Percentiles rank a stretch among this genome's conserved stretches.
These are phyloP conservation scores for Gymnobelideus leadbeateri DNA, from an alignment of 2,113 vertebrate genomes.

Conservation along the genomic window DNA sequence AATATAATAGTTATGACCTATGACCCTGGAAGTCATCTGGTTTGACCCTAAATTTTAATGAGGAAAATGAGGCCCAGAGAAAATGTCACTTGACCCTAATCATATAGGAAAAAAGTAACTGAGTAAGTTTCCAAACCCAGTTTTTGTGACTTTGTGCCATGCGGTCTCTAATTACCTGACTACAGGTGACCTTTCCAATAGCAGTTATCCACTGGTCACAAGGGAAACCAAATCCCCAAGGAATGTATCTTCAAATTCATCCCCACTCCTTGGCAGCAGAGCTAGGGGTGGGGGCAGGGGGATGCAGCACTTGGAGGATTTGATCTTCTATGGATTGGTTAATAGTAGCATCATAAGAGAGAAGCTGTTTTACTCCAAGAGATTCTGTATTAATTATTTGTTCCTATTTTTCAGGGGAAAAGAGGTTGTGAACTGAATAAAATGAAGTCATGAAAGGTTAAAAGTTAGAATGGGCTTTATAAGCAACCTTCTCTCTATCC, in stretches of 20 bases:
- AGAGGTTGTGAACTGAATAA: neutral
- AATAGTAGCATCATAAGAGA: neutral
- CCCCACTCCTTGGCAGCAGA: neutral
- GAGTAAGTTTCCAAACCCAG: neutral
- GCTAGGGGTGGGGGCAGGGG: too few species aligned
- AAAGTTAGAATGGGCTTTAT: neutral
- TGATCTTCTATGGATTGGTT: neutral
- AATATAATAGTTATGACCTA: neutral
- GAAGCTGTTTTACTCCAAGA: neutral
- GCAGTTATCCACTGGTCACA: neutral
- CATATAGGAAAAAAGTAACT: neutral
- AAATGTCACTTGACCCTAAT: neutral
- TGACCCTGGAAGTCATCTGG: neutral
- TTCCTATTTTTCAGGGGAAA: neutral
- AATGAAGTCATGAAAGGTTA: neutral
- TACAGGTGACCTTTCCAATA: neutral
- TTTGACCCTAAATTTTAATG: neutral
- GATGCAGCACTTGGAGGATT: neutral
- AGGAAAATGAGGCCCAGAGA: neutral
- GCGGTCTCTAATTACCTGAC: neutral
- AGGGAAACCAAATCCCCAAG: neutral
- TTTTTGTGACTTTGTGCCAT: neutral
- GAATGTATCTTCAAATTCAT: neutral
- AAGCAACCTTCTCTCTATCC: neutral
- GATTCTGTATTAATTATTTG: neutral